Base-by-base conservation (phyloP, 1,140 invertebrate genomes). In the Drosophila pruinosa region DNA sequence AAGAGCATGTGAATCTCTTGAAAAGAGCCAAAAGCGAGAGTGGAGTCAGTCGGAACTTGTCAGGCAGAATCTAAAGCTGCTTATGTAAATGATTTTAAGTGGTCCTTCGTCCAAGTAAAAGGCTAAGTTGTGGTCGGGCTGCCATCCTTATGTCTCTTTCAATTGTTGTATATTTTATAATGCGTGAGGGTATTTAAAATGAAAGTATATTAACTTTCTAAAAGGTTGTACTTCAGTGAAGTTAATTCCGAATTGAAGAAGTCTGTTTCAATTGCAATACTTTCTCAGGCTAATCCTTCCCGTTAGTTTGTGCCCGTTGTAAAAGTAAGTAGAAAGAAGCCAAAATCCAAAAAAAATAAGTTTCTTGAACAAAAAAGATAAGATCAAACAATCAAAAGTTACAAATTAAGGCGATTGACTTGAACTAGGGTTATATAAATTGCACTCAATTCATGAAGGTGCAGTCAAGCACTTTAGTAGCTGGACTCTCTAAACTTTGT, bases 81-180 rank as follows among this genome's bases (percentile, higher is more conserved):
- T 85, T 85, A 86, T 85, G 80, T 67, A 85, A 85, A 85, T 80
- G 38, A 77, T 64, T 80, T 53, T 54, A 80, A 86, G 75, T 80
- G 54, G 38, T 65, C 22, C 47, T 43, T 26, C 12, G 38, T 24
- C 43, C 45, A 74, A 64, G 47, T 41, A 6, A 36, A 43, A 52
- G 47, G 17, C 56, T 61, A n/a, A 31, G 39, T 28, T 19, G 4
- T 31, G 38, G 10, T 22, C 2, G 8, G 19, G 21, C n/a, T 41
- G 8, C 5, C 43, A n/a, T 14, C 26, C 21, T n/a, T n/a, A 12
- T 34, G 31, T n/a, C 31, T 34, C n/a, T n/a, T n/a, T n/a, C n/a
- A n/a, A n/a, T n/a, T 34, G 31, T 34, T n/a, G n/a, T 12, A 34
- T n/a, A 24, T 22, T 43, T 36, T 12, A 26, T 38, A 38, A 63